These are phyloP conservation scores for Halcyon badia DNA, from an alignment of 2,797 vertebrate genomes.

Conservation along the genomic window DNA sequence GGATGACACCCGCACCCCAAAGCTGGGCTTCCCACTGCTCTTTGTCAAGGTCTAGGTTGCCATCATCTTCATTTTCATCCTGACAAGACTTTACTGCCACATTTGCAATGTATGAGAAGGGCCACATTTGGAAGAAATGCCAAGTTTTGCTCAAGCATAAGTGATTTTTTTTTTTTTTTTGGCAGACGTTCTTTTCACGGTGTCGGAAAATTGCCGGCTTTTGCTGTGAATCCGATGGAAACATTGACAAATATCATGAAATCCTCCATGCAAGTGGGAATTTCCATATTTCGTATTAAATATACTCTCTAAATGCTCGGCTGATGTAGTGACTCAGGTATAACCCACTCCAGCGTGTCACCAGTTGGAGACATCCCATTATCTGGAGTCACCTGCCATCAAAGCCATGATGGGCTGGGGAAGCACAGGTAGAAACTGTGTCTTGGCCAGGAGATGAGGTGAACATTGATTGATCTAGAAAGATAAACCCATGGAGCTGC, in stretches of 20 bases:
- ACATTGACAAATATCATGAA: neutral
- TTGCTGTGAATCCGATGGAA: neutral
- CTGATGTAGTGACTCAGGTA: neutral
- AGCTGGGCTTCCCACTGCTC: rapidly evolving
- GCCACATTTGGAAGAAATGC: neutral
- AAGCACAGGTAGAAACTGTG: neutral
- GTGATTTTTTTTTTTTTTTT: neutral
- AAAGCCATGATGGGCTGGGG: neutral
- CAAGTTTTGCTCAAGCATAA: neutral
- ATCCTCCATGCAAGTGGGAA: neutral
- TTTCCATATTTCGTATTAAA: neutral
- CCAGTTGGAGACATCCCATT: rapidly evolving
- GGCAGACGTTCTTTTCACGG: neutral
- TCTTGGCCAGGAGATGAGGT: neutral
- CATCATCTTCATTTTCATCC: neutral
- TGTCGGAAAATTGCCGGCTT: neutral
- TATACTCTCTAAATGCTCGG: neutral
- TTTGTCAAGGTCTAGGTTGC: neutral
- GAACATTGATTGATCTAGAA: neutral
- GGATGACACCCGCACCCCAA: rapidly evolving
- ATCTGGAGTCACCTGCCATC: neutral
- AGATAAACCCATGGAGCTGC: neutral
- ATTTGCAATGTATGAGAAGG: neutral
- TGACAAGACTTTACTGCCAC: neutral
- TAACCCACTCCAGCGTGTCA: neutral